Conservation (phyloP, 1,140 invertebrate species). For the Mylabris phalerata region DNA sequence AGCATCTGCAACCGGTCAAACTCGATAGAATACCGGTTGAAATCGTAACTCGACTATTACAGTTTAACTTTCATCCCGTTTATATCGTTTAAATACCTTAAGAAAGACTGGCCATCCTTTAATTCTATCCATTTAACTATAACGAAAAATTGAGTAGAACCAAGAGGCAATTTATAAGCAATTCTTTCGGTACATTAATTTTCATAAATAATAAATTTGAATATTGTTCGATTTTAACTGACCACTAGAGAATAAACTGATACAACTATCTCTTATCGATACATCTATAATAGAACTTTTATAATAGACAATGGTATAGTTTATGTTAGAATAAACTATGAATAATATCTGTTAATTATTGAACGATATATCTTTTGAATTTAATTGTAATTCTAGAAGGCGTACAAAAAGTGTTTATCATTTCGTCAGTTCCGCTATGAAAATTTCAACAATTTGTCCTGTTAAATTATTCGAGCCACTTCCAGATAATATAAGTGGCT, state of each 20-base stretch:
- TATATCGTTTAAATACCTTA: conserved; percentile 1
- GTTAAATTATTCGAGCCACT: too few relatives aligned
- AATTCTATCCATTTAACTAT: too few relatives aligned
- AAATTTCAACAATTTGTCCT: too few relatives aligned
- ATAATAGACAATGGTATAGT: conserved; percentile 8
- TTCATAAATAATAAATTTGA: too few relatives aligned
- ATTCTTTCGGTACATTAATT: too few relatives aligned
- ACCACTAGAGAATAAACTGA: conserved; percentile 5
- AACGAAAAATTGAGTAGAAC: too few relatives aligned
- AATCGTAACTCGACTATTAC: conserved; percentile 15
- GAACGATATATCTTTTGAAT: too few relatives aligned
- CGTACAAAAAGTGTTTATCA: too few relatives aligned
- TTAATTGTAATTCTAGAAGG: too few relatives aligned
- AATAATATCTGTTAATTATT: neutral
- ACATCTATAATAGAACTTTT: conserved; percentile 13
- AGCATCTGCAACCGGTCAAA: conserved; percentile 30
- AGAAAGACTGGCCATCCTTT: neutral
- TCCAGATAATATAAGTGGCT: too few relatives aligned
- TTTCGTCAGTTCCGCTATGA: too few relatives aligned
- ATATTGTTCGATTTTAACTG: conserved; percentile 9
- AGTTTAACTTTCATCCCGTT: conserved; percentile 9
- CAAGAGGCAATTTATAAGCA: too few relatives aligned
- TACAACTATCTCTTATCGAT: conserved; percentile 10
- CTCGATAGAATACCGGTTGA: conserved; percentile 19
- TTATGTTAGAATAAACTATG: conserved; percentile 10